Conservation (phyloP, 2,797 vertebrate species). For the Ctenosaura bakeri region DNA sequence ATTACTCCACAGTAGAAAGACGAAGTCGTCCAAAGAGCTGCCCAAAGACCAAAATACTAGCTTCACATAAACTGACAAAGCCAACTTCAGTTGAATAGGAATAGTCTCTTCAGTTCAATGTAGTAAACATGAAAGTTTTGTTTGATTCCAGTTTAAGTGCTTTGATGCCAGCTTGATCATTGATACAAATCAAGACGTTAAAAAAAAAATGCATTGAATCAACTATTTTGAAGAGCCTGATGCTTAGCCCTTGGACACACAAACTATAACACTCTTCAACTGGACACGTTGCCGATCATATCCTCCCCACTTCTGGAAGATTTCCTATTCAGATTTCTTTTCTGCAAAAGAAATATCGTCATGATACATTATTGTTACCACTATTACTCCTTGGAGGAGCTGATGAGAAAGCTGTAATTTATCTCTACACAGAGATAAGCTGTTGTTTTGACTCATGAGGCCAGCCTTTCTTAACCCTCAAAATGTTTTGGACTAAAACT, state of each 20-base stretch:
- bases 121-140: neutral
- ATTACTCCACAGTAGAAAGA: neutral
- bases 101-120: conserved; percentile 23
- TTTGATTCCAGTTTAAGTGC: neutral
- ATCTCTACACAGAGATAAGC: neutral
- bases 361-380: conserved; percentile 66
- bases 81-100: neutral
- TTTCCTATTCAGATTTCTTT: conserved; percentile 79
- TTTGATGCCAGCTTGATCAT: conserved; percentile 21
- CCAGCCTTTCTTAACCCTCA: neutral
- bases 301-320: conserved; percentile 75
- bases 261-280: conserved; percentile 68
- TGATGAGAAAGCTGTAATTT: neutral
- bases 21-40: neutral
- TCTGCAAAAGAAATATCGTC: conserved; percentile 81
- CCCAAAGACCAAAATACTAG: neutral
- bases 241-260: conserved; percentile 34
- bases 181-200: neutral
- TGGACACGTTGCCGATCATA: conserved; percentile 77
- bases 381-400: neutral
- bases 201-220: conserved; percentile 2
- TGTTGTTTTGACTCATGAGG: neutral
- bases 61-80: neutral
- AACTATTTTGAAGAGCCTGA: conserved; percentile 34
- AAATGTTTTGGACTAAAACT: neutral